Conservation (phyloP, 2,888 invertebrate species). For the Vanessa cardui region DNA sequence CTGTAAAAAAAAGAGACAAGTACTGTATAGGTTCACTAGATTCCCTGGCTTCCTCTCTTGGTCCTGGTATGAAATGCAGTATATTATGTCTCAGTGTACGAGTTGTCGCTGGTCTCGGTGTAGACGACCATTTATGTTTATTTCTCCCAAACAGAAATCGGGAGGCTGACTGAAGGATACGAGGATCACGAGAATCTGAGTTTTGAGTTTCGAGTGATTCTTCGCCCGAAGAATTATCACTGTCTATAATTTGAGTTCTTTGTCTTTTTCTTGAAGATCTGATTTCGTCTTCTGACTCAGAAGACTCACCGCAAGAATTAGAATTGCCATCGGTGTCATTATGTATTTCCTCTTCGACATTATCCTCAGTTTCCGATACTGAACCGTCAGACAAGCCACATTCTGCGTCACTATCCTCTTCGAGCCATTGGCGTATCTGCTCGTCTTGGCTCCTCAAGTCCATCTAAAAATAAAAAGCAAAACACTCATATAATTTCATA, state of each 20-base stretch:
- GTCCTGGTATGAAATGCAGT: background rate
- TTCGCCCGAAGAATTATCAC: too few species aligned
- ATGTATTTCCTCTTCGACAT: conserved; percentile 2
- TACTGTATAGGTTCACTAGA: background rate
- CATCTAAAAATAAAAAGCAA: background rate
- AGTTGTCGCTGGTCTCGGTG: background rate
- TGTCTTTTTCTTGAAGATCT: background rate
- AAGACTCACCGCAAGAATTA: background rate
- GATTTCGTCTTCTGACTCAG: background rate
- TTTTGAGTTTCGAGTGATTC: too few species aligned
- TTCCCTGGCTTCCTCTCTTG: background rate
- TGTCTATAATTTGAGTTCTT: conserved; percentile 6
- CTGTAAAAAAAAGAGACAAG: background rate
- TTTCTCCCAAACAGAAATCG: too few species aligned
- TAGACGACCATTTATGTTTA: conserved; percentile 3
- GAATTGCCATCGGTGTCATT: background rate
- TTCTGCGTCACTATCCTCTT: background rate
- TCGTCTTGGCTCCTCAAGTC: conserved; percentile 2
- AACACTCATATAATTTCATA: background rate
- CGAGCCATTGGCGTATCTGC: background rate
- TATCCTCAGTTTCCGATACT: background rate
- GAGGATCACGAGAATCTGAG: too few species aligned
- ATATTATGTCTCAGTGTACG: conserved; percentile 1
- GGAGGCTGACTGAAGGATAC: too few species aligned
- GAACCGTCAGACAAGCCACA: background rate